Evolutionary conservation across 2,797 vertebrate genomes (phyloP).

Genomic region (Astyanax mexicanus): DNA sequence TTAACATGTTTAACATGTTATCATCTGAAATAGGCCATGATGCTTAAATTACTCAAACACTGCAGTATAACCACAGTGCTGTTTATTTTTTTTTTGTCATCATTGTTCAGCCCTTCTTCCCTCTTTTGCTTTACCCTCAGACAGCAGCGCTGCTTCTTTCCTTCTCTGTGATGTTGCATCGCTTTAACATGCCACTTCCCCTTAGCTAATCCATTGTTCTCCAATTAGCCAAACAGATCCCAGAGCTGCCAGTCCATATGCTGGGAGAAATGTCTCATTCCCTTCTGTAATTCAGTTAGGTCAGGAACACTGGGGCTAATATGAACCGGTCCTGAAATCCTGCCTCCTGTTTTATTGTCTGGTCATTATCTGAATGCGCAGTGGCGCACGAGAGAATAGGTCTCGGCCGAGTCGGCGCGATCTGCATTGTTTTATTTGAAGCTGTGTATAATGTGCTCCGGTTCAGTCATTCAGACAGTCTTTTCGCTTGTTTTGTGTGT

Average conservation of each 20-base stretch:
- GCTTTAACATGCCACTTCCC: slow-evolving; percentile 10
- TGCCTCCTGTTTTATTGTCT: slow-evolving; percentile 21
- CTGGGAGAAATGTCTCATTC: slow-evolving; percentile 33
- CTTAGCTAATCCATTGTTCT: slow-evolving; percentile 7
- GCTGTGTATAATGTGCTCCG: background rate
- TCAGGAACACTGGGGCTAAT: background rate
- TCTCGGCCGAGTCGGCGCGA: background rate
- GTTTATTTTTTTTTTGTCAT: too few species aligned
- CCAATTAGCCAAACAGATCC: slow-evolving; percentile 28
- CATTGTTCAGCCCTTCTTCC: too few species aligned
- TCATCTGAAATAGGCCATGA: too few species aligned
- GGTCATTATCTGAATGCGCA: slow-evolving; percentile 13
- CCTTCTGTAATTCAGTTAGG: slow-evolving; percentile 24
- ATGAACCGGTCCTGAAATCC: background rate
- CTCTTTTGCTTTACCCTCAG: background rate
- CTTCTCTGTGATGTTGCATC: slow-evolving; percentile 2
- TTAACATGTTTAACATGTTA: too few species aligned
- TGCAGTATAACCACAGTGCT: too few species aligned
- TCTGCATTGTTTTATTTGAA: background rate
- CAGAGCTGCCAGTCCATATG: slow-evolving; percentile 32
- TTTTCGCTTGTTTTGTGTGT: too few species aligned
- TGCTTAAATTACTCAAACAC: too few species aligned
- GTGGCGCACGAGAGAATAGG: slow-evolving; percentile 1
- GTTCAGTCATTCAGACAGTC: background rate
- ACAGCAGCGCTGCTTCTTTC: background rate